Evolutionary conservation across 2,113 vertebrate genomes (phyloP), one percentile per base, ranked within the genome.

Genomic region (Lepus americanus): DNA sequence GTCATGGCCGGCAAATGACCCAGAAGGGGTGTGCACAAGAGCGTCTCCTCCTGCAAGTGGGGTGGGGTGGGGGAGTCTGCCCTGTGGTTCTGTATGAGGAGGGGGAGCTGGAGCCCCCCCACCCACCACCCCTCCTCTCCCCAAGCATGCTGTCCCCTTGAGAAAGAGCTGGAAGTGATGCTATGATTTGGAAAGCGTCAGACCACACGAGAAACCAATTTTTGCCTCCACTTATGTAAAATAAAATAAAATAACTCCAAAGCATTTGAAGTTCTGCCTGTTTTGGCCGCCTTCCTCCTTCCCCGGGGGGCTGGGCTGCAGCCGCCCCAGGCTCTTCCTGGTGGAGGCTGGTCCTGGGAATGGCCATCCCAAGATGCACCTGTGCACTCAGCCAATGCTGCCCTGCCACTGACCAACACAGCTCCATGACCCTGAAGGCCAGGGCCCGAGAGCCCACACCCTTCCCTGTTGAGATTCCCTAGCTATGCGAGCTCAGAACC

Each of bases 181-280:
- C 82, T 82, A 49, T 3, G 25, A 89, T 78, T 92, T 91, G 95
- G 95, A 97, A 88, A 66, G 78, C 77, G 11, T 55, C 49, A 83
- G 95, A 90, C 92, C 95, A 95, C 94, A 96, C 29, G 73, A 96
- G 83, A 97, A 98, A 96, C 16, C 87, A 92, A 55, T 94, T 97
- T 94, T 95, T 44, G 67, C 59, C 90, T 97, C 95, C 93, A 94
- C 97, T 97, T 98, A 89, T 49, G 33, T 94, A 95, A 94, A 98
- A 94, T 96, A 92, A 95, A 95, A 96, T 89, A 83, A 96, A 96
- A 96, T 87, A 95, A 92, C 73, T 69, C 78, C 51, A 78, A 88
- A 81, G 39, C 33, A 74, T 96, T 97, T 97, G 93, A 94, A 90
- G 80, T 88, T 69, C 70, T 97, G 79, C 61, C 95, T 5, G n/a